A percentile compares a stretch with the other conserved stretches of the same genome.
Evolutionary conservation across 1,140 invertebrate species (phyloP).

Genomic region (Aphelenchoides besseyi): DNA sequence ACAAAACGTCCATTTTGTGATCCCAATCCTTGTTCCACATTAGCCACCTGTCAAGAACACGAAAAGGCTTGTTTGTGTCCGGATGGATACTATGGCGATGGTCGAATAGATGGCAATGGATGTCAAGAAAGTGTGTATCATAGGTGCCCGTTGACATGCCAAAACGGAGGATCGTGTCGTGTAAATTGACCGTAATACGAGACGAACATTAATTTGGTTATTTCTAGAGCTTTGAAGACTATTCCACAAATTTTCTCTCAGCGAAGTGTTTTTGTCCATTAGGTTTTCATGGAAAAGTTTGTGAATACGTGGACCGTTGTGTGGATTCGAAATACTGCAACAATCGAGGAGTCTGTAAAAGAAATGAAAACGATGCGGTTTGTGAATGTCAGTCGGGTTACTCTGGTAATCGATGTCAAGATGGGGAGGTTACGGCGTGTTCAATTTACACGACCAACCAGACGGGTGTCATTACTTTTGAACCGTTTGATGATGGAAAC

Average conservation of each 20-base stretch:
- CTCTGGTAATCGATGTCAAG: conserved; percentile 34
- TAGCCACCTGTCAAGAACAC: conserved; percentile 61
- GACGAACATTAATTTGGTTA: not conserved
- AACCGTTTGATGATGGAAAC: conserved; percentile 25
- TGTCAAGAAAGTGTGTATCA: conserved; percentile 45
- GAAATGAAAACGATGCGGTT: not conserved
- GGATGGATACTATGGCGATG: conserved; percentile 63
- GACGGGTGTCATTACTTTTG: conserved; percentile 37
- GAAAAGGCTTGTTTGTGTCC: conserved; percentile 61
- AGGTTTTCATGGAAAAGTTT: conserved; percentile 60
- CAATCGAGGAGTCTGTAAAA: conserved; percentile 23
- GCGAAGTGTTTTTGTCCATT: conserved; percentile 61
- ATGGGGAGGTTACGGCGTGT: conserved; percentile 35
- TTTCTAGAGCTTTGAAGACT: not conserved
- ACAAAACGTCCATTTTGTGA: conserved; percentile 60
- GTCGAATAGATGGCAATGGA: conserved; percentile 59
- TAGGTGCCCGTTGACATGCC: conserved; percentile 29
- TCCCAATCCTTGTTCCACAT: conserved; percentile 63
- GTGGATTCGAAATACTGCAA: conserved; percentile 26
- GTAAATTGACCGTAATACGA: conserved; percentile 34
- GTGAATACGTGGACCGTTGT: conserved; percentile 48
- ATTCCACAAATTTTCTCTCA: too few relatives aligned
- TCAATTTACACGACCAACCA: conserved; percentile 36
- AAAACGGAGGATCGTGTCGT: conserved; percentile 60
- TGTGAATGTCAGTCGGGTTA: conserved; percentile 37